Base-by-base conservation (phyloP, 2,888 invertebrate genomes). In the Argynnis bischoffii region DNA sequence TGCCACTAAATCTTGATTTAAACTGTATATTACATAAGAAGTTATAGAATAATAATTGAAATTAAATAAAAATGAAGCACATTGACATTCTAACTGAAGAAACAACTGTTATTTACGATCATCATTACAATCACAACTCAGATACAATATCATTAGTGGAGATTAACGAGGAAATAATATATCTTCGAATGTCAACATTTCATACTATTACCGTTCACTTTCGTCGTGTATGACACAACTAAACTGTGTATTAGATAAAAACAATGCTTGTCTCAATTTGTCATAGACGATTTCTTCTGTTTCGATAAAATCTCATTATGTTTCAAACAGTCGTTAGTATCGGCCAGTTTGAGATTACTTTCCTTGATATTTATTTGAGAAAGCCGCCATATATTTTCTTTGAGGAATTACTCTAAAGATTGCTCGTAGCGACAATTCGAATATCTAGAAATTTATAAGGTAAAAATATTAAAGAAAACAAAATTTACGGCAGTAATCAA, bases 281-380 rank as follows among this genome's bases (percentile, higher is more conserved):
- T 82, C 81, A 82, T 78, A 78, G 78, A 79, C 82, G 70, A 78
- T 79, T 78, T 76, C 77, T 78, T 79, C 77, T 69, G 70, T 64
- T 67, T 57, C 69, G 78, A 80, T 80, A 77, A 69, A 65, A 78
- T 78, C 77, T 74, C 70, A 75, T 72, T 76, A 71, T 69, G 67
- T 63, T 70, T 60, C 48, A 64, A 59, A 66, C 53, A 56, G 67
- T 69, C 69, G 73, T 72, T 73, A 67, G 70, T 66, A 72, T 72
- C 68, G 66, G 64, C 55, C 55, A 64, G 61, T 26, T 61, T 50
- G 21, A 70, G 71, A 73, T 74, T 59, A 69, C 69, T 68, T 55
- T 66, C 67, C 67, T 63, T 63, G 69, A 71, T 71, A 71, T 60
- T 41, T 41, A 41, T 41, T 64, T 64, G 71, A 70, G 70, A 72